Percentiles rank a stretch among this genome's conserved stretches.
phyloP scores from a whole-genome alignment of 1,140 invertebrate species.

The Drosophila orena region DNA sequence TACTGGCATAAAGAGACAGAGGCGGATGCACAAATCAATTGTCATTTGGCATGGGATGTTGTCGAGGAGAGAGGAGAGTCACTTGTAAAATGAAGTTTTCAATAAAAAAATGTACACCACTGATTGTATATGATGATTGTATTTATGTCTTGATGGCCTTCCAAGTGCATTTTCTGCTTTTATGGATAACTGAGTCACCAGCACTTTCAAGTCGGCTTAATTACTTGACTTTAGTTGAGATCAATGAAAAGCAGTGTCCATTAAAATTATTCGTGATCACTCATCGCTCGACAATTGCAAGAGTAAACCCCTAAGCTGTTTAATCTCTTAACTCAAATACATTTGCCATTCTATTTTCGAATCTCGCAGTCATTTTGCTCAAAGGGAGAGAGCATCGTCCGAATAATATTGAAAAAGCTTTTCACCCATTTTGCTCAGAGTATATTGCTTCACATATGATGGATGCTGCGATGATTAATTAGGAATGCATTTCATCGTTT shows the following conservation, averaged over 20 bases:
- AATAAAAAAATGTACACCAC: conserved; percentile 19
- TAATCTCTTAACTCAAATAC: conserved; percentile 33
- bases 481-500: not conserved
- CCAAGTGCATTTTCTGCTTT: not conserved
- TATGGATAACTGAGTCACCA: no score
- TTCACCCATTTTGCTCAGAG: conserved; percentile 8
- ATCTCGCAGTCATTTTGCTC: conserved; percentile 18
- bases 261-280: conserved; percentile 2
- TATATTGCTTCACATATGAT: conserved; percentile 16
- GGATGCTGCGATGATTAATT: conserved; percentile 4
- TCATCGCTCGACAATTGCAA: conserved; percentile 19
- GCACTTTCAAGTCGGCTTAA: no score
- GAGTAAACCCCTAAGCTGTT: not conserved
- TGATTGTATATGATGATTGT: conserved; percentile 21
- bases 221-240: not conserved
- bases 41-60: conserved; percentile 17
- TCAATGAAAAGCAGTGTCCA: not conserved
- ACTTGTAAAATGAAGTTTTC: conserved; percentile 31
- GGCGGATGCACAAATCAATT: conserved; percentile 72
- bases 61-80: not conserved
- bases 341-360: conserved; percentile 33
- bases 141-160: conserved; percentile 12
- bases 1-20: conserved; percentile 18
- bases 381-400: conserved; percentile 4
- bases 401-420: conserved; percentile 27